Evolutionary conservation across 1,140 invertebrate genomes (phyloP), one percentile per base, ranked within the genome.

Genomic region (Copidosoma floridanum): DNA sequence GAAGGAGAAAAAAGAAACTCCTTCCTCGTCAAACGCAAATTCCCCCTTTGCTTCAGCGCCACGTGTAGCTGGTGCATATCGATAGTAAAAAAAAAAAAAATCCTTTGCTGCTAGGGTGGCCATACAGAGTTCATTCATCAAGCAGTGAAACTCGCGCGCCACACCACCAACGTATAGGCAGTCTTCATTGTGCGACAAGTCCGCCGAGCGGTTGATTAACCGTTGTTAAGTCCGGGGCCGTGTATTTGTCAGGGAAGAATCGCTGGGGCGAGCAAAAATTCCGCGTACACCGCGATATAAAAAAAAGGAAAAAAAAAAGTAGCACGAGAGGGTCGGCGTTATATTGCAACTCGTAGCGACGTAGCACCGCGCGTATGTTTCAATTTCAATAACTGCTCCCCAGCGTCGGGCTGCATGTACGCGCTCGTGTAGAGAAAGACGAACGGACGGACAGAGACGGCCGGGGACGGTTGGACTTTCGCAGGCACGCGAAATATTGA

Each of bases 381-480:
- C 79, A 79, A 79, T 81, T 81, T 81, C 79, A 80, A 80, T 81
- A 81, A 81, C 76, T 80, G 71, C 75, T 81, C 80, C 80, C 79
- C 65, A 71, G 78, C 72, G 78, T 74, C n/a, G n/a, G n/a, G n/a
- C n/a, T n/a, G n/a, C n/a, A n/a, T n/a, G n/a, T n/a, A n/a, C n/a
- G n/a, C n/a, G n/a, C n/a, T n/a, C 68, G 14, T 16, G 16, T 65
- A 68, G 57, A 57, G 57, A 52, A 20, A 16, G n/a, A 61, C 54
- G 67, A 58, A 70, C 69, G 70, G 32, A 38, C 23, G 41, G 6
- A 26, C 6, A 54, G 16, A 40, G 12, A 57, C n/a, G 12, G 20
- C 3, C 29, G 11, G 48, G 37, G 44, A 14, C 11, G n/a, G 11
- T 14, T 21, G 3, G 48, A 20, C 40, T n/a, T 26, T 12, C 35